Conservation (phyloP, 2,113 vertebrate species). For the Pavo muticus region DNA sequence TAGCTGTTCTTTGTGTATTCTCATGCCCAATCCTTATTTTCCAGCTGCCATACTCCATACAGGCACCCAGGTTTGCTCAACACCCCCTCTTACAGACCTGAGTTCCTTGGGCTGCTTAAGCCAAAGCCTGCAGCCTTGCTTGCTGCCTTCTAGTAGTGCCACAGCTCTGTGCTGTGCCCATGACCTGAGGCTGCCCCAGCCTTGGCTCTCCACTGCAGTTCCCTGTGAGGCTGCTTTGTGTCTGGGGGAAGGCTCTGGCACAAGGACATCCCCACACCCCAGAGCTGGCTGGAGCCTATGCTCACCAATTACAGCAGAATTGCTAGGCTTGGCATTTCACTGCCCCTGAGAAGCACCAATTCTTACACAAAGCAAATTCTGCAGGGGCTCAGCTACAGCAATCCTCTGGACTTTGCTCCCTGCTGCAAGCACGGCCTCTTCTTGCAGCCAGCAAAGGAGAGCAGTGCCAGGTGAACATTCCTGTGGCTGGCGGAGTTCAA, state of each 20-base stretch:
- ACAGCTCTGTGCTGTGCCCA: background rate
- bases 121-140: background rate
- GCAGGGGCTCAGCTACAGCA: background rate
- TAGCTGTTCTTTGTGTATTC: background rate
- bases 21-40: background rate
- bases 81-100: background rate
- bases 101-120: background rate
- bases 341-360: fast-evolving
- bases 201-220: background rate
- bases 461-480: fast-evolving
- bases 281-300: background rate
- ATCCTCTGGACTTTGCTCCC: background rate
- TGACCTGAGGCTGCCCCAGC: background rate
- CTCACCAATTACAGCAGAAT: background rate
- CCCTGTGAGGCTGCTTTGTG: background rate
- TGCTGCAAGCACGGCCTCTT: fast-evolving
- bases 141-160: background rate
- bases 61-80: background rate
- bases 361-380: background rate
- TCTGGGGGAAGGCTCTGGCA: background rate
- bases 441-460: background rate
- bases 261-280: no score
- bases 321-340: background rate
- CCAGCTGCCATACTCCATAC: background rate
- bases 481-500: fast-evolving